A percentile compares a stretch with the other conserved stretches of the same genome.
These are phyloP conservation scores for Pseudotriccus pelzelni DNA, from an alignment of 2,797 vertebrate genomes.

Conservation along the genomic window DNA sequence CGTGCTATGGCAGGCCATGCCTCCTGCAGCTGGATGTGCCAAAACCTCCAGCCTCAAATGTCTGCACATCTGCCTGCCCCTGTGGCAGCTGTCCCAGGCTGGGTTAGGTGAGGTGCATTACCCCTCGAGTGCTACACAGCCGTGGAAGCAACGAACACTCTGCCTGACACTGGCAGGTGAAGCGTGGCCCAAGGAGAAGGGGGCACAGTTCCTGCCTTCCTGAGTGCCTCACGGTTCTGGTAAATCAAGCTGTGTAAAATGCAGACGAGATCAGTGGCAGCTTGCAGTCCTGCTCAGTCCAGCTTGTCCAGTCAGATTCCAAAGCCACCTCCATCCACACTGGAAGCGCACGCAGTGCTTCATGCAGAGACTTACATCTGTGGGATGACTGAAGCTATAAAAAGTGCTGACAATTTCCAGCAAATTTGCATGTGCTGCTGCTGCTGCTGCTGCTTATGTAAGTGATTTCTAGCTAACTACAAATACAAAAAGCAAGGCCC, in stretches of 20 bases:
- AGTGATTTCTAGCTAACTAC: slow-evolving; percentile 54
- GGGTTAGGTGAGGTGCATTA: not conserved
- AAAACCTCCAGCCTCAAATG: not conserved
- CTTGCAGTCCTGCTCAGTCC: not conserved
- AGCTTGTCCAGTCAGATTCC: slow-evolving; percentile 27
- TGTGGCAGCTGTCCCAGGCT: not conserved
- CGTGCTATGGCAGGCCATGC: not conserved
- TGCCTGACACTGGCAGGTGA: not conserved
- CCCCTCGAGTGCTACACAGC: not conserved
- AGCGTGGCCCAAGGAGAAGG: not conserved
- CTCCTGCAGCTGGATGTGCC: not conserved
- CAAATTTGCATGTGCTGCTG: slow-evolving; percentile 57
- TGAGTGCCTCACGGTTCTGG: not conserved
- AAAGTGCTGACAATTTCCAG: slow-evolving; percentile 65
- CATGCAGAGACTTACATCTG: slow-evolving; percentile 45
- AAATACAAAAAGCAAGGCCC: slow-evolving; percentile 27
- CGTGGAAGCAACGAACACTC: not conserved
- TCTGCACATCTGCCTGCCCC: not conserved
- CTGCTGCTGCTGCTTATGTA: slow-evolving; percentile 57
- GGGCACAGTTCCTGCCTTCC: not conserved
- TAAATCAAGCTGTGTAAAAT: not conserved
- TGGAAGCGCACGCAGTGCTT: slow-evolving; percentile 49
- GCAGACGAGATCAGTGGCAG: not conserved
- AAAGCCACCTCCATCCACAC: slow-evolving; percentile 48
- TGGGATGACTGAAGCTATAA: slow-evolving; percentile 66